Base-by-base conservation (phyloP, 2,113 vertebrate species). In the Hypomesus transpacificus region DNA sequence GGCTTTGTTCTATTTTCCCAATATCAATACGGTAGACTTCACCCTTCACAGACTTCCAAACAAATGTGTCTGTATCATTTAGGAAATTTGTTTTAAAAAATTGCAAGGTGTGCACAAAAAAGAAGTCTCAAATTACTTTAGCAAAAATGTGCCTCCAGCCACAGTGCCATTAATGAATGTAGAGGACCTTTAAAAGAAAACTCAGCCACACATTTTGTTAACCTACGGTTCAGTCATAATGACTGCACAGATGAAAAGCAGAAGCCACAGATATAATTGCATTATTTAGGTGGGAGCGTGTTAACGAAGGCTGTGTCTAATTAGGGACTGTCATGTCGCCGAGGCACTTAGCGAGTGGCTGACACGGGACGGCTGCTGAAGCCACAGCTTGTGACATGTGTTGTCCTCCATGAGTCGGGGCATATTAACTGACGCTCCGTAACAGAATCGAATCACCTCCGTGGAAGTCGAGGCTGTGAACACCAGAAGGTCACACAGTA, bases 151-250 rank as follows among this genome's bases (percentile, higher is more conserved):
- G 80, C 84, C 82, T 75, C 68, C n/a, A 0, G 63, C 81, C 78
- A 73, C 69, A 13, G 4, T 3, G 57, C 74, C 70, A 69, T 50
- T 82, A 85, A 89, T 84, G 75, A 88, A 84, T 67, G 75, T 79
- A 76, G 72, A 78, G 79, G 85, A 79, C 75, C 82, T 86, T 61
- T 86, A 80, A 76, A 70, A 78, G 79, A 79, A 69, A 73, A 68
- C 64, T 84, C 82, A 74, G 73, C 78, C 69, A 69, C 76, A 87
- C 83, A 85, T 84, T 86, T 88, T 76, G 84, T 84, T 85, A 87
- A 89, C 89, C 86, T 87, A 80, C 24, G 74, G 89, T 88, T 89
- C 84, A 84, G 88, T 85, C 79, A 78, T 86, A 83, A 88, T 73
- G 75, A 83, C 79, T 74, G 82, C 80, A 80, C 26, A 77, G 84